Evolutionary conservation across 2,797 vertebrate species (phyloP).

Genomic region (Podargus strigoides): DNA sequence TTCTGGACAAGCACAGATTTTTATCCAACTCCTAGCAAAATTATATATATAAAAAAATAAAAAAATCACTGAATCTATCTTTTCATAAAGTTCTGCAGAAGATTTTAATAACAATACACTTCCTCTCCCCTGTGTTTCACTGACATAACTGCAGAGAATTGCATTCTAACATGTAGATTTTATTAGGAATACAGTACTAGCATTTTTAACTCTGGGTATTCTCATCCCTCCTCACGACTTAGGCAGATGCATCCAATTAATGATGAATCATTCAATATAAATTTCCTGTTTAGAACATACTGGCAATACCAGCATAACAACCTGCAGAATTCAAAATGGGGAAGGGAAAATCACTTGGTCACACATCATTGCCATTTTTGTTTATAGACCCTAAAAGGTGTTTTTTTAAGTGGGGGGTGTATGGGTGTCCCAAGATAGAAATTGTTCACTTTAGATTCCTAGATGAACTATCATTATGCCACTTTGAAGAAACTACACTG

Average conservation of each 20-base stretch:
- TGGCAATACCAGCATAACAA: background rate
- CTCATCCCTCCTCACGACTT: conserved; percentile 32
- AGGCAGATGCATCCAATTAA: conserved; percentile 55
- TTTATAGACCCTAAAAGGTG: background rate
- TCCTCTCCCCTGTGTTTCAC: background rate
- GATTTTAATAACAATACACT: background rate
- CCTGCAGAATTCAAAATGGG: background rate
- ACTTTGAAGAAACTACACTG: background rate
- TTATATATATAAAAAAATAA: background rate
- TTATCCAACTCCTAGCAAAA: background rate
- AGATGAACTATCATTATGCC: background rate
- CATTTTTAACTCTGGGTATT: conserved; percentile 14
- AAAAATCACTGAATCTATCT: background rate
- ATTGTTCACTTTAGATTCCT: background rate
- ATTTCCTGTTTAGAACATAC: conserved; percentile 41
- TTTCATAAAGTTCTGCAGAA: background rate
- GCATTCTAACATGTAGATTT: background rate
- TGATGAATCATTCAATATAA: conserved; percentile 24
- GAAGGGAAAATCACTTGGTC: background rate
- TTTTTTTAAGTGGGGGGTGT: background rate
- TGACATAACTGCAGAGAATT: background rate
- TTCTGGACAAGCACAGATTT: background rate
- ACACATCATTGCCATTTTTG: background rate
- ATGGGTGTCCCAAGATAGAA: background rate
- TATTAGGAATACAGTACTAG: background rate